phyloP scores from a whole-genome alignment of 2,797 vertebrate genomes.

The Poecilia gillii region DNA sequence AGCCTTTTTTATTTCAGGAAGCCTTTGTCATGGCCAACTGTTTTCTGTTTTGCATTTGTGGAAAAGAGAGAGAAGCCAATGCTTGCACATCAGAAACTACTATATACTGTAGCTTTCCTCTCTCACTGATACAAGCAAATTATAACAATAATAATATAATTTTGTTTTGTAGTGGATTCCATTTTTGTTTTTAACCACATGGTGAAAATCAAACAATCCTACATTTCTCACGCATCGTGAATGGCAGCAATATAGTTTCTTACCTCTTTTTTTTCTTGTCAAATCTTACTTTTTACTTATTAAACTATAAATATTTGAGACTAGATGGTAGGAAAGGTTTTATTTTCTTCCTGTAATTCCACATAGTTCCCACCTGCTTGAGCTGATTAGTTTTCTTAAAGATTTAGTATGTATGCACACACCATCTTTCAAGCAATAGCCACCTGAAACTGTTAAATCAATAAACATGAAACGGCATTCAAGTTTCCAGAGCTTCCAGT shows the following conservation, averaged over 20 bases:
- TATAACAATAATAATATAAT: no score
- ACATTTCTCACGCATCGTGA: background rate
- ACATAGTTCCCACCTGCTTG: slow-evolving; percentile 1
- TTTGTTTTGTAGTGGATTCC: background rate
- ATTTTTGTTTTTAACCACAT: background rate
- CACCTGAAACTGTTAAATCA: slow-evolving; percentile 24
- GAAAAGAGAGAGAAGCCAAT: background rate
- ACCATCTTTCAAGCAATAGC: background rate
- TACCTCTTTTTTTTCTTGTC: background rate
- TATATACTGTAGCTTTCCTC: background rate
- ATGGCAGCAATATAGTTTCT: background rate
- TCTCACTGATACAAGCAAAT: background rate
- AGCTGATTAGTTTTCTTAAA: slow-evolving; percentile 15
- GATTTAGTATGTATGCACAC: slow-evolving; percentile 9
- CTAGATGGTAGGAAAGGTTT: background rate
- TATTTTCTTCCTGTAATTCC: background rate
- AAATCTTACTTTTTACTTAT: background rate
- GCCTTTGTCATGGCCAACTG: background rate
- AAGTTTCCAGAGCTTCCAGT: slow-evolving; percentile 14
- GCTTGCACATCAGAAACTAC: background rate
- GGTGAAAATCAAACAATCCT: background rate
- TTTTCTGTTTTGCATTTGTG: background rate
- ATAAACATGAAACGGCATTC: slow-evolving; percentile 4
- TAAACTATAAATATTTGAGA: background rate
- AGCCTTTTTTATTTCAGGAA: background rate